Evolutionary conservation across 2,888 invertebrate species (phyloP).

Genomic region (Cepaea hortensis): DNA sequence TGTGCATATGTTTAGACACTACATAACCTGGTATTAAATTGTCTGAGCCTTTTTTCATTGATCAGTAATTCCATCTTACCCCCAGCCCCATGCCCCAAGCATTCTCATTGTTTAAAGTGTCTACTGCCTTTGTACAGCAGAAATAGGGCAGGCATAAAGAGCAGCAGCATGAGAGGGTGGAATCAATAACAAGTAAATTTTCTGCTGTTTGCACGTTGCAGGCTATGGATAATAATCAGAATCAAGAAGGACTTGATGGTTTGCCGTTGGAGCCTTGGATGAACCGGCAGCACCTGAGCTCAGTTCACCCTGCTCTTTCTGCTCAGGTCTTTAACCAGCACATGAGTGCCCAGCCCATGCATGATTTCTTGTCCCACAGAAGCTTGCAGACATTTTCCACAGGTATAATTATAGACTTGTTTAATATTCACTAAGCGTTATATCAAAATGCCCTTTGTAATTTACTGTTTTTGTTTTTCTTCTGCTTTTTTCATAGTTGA

Average conservation of each 20-base stretch:
- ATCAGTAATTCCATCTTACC: constrained; percentile 15
- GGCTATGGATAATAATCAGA: constrained; percentile 41
- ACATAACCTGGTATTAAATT: constrained; percentile 3
- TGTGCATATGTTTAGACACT: background rate
- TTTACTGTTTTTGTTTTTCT: background rate
- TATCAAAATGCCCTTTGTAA: background rate
- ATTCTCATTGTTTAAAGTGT: background rate
- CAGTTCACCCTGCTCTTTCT: constrained; percentile 13
- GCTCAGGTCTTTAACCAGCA: constrained; percentile 23
- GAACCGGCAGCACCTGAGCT: constrained; percentile 24
- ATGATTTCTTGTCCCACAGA: constrained; percentile 21
- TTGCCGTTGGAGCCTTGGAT: constrained; percentile 41
- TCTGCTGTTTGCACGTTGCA: constrained; percentile 21
- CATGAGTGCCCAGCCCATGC: constrained; percentile 11
- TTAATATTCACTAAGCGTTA: background rate
- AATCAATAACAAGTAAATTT: constrained; percentile 15
- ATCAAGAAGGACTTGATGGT: constrained; percentile 40
- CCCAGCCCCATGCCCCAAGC: too few relatives aligned
- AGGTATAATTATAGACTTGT: constrained; percentile 5
- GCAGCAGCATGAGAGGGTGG: constrained; percentile 16
- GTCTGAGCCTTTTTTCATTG: background rate
- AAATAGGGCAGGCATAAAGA: constrained; percentile 25
- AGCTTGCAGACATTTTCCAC: constrained; percentile 20
- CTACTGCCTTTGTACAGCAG: constrained; percentile 25
- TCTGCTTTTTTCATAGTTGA: background rate